Base-by-base conservation (phyloP, 2,888 invertebrate species). In the Parnassius glacialis region DNA sequence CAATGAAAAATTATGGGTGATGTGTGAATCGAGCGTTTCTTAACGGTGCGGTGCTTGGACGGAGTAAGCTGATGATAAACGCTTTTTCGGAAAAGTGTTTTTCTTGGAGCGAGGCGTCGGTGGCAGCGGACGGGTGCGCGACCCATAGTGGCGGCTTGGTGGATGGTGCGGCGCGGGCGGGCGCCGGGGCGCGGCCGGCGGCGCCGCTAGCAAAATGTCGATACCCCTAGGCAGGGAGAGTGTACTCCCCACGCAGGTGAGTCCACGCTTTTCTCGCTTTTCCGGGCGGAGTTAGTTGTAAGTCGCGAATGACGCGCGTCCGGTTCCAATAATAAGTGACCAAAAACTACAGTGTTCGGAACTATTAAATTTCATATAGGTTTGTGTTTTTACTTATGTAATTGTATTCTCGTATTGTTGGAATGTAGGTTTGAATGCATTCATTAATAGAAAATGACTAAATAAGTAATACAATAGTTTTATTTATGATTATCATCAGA, bases 161-260 rank as follows among this genome's bases (percentile, higher is more conserved):
- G 88, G 89, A 90, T 90, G 90, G 87, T 84, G 83, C 80, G 83
- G 80, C 83, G 84, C 81, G 86, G 79, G 84, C 81, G 86, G 86
- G 84, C 87, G 89, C 89, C 89, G 89, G 89, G 89, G 89, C 81
- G 90, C 87, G 89, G 89, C 89, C 88, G 87, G 88, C 87, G 87
- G 85, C 89, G 88, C 87, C 89, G 86, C 85, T 88, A 78, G 86
- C 85, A 81, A 90, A 87, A 92, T 92, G 91, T 91, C 92, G 86
- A 91, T 92, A 90, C 90, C 92, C 85, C 84, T 90, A 75, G 84
- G 83, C 83, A 85, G 92, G 88, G 92, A 92, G 77, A 87, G 90
- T 68, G 87, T 86, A 74, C 87, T 91, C 79, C 87, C 91, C 74
- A 83, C 90, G 70, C 90, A 91, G 91, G 90, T 90, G 85, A 90